These are phyloP conservation scores for Uromys caudimaculatus DNA, from an alignment of 2,797 vertebrate species.

Conservation along the genomic window DNA sequence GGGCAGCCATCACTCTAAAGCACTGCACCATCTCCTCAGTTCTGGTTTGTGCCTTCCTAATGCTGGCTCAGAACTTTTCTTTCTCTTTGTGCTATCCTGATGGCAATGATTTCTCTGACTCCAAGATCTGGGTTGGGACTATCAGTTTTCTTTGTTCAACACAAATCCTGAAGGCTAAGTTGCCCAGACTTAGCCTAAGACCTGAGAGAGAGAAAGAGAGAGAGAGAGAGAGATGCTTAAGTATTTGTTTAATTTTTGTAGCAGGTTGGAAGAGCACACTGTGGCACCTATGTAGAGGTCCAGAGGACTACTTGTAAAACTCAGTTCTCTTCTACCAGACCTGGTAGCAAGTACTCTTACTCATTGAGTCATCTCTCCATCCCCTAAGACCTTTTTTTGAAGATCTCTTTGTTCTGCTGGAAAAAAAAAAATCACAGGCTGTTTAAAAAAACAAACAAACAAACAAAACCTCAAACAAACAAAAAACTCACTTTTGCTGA, in stretches of 20 bases:
- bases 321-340: background rate
- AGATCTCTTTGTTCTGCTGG: background rate
- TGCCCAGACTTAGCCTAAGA: background rate
- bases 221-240: background rate
- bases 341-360: background rate
- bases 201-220: background rate
- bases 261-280: background rate
- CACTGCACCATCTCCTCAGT: background rate
- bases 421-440: background rate
- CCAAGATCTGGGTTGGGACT: conserved; percentile 53
- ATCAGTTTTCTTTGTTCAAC: background rate
- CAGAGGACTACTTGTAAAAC: background rate
- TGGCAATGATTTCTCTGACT: conserved; percentile 69
- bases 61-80: conserved; percentile 58
- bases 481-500: background rate
- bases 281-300: background rate
- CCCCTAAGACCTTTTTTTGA: background rate
- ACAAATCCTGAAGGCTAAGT: background rate
- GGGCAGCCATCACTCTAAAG: too few relatives aligned
- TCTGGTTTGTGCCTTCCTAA: conserved; percentile 51
- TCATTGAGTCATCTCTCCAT: background rate
- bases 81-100: conserved; percentile 44
- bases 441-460: background rate
- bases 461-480: background rate
- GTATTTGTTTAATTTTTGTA: background rate